phyloP scores from a whole-genome alignment of 2,797 vertebrate species.

The Malurus leucopterus region DNA sequence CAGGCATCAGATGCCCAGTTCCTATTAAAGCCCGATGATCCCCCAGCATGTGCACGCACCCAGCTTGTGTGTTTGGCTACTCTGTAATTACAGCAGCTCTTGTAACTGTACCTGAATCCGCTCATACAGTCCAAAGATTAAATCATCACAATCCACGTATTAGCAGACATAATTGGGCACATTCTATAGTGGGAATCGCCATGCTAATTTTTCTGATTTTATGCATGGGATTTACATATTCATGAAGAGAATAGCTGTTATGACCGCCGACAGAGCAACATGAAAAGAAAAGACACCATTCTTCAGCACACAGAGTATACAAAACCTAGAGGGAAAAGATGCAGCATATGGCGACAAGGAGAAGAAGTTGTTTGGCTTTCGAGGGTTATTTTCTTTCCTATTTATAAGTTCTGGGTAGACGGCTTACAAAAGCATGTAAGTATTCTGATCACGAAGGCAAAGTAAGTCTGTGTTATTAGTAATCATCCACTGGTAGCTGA shows the following conservation, averaged over 20 bases:
- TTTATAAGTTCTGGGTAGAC: slow-evolving; percentile 46
- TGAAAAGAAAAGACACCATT: slow-evolving; percentile 63
- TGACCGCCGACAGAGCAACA: slow-evolving; percentile 65
- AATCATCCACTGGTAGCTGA: background rate
- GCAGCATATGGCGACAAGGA: slow-evolving; percentile 52
- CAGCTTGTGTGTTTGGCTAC: slow-evolving; percentile 15
- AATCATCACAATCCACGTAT: slow-evolving; percentile 54
- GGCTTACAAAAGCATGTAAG: slow-evolving; percentile 32
- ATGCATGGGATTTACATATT: slow-evolving; percentile 77
- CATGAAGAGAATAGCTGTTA: slow-evolving; percentile 73
- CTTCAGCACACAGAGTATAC: slow-evolving; percentile 35
- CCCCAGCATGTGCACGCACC: slow-evolving; percentile 9
- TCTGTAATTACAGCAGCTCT: slow-evolving; percentile 50
- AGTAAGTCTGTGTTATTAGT: slow-evolving; percentile 26
- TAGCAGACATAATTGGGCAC: slow-evolving; percentile 56
- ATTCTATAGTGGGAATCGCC: slow-evolving; percentile 41
- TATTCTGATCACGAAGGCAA: slow-evolving; percentile 33
- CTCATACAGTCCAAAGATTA: slow-evolving; percentile 51
- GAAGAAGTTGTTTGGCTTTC: slow-evolving; percentile 38
- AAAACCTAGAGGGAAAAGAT: slow-evolving; percentile 53
- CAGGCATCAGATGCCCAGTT: slow-evolving; percentile 41
- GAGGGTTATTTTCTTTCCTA: slow-evolving; percentile 47
- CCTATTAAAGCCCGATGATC: slow-evolving; percentile 24
- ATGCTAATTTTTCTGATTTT: slow-evolving; percentile 69
- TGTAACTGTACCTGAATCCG: slow-evolving; percentile 42